Percentiles rank a stretch among this genome's conserved stretches.
These are phyloP conservation scores for Trachelus tabidus DNA, from an alignment of 2,888 invertebrate genomes.

Conservation along the genomic window DNA sequence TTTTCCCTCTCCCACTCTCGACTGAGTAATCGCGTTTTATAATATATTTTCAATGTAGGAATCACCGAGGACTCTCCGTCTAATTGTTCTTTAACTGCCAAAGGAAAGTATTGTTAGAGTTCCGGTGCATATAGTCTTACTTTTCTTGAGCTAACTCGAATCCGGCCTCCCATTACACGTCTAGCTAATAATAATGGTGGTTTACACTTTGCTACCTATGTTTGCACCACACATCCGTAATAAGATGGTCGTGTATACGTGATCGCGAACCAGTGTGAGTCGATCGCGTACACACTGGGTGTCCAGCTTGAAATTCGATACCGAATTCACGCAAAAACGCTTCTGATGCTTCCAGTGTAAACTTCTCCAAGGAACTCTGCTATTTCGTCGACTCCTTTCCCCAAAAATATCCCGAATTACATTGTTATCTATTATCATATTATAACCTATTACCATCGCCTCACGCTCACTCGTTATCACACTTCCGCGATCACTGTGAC, in stretches of 20 bases:
- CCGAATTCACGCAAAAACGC: too few relatives aligned
- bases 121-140: constrained; percentile 32
- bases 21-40: too few relatives aligned
- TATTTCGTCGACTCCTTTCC: too few relatives aligned
- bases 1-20: too few relatives aligned
- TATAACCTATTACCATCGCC: too few relatives aligned
- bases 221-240: constrained; percentile 44
- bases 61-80: constrained; percentile 28
- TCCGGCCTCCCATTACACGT: constrained; percentile 42
- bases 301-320: constrained; percentile 27
- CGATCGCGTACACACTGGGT: constrained; percentile 45
- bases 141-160: constrained; percentile 26
- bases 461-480: too few relatives aligned
- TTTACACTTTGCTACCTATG: constrained; percentile 55
- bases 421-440: too few relatives aligned
- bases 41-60: constrained; percentile 6
- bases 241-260: constrained; percentile 41
- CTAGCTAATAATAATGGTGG: constrained; percentile 53
- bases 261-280: constrained; percentile 34
- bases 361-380: too few relatives aligned
- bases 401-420: too few relatives aligned
- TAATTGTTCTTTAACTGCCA: constrained; percentile 38
- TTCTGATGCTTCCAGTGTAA: too few relatives aligned
- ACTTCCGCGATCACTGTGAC: too few relatives aligned
- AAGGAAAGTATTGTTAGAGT: constrained; percentile 37